Evolutionary conservation across 2,797 vertebrate genomes (phyloP).

Genomic region (Lacerta viridis): DNA sequence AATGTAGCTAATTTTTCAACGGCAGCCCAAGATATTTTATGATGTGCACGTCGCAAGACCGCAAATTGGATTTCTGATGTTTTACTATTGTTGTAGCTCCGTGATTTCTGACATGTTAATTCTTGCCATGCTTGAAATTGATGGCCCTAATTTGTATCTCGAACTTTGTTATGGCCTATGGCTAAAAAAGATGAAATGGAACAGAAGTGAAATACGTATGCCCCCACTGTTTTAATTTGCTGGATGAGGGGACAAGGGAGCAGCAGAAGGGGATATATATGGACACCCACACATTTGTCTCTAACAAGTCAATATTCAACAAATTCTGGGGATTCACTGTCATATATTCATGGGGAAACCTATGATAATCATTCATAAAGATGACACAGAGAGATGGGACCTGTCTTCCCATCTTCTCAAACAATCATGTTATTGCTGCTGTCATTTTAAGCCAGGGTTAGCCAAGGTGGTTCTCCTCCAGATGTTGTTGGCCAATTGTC

Average conservation of each 20-base stretch:
- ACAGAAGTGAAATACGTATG: not conserved
- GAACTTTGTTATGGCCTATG: not conserved
- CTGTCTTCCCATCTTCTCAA: not conserved
- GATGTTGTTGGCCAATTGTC: no score
- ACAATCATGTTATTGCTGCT: no score
- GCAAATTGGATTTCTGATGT: slow-evolving; percentile 3
- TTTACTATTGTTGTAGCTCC: not conserved
- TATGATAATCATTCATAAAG: not conserved
- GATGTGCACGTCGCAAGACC: not conserved
- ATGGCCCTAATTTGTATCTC: not conserved
- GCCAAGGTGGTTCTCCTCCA: no score
- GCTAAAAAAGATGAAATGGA: not conserved
- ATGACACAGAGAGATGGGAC: not conserved
- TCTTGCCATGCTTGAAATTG: not conserved
- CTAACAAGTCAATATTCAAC: not conserved
- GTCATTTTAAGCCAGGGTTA: no score
- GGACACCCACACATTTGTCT: not conserved
- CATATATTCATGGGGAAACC: not conserved
- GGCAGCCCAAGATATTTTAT: not conserved
- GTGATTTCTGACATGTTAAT: slow-evolving; percentile 16
- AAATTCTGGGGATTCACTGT: not conserved
- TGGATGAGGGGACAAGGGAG: not conserved
- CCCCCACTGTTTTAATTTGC: not conserved
- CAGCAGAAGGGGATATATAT: not conserved
- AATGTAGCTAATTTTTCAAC: not conserved